These are phyloP conservation scores for Micrasema longulum DNA, from an alignment of 1,140 invertebrate genomes.

Conservation along the genomic window DNA sequence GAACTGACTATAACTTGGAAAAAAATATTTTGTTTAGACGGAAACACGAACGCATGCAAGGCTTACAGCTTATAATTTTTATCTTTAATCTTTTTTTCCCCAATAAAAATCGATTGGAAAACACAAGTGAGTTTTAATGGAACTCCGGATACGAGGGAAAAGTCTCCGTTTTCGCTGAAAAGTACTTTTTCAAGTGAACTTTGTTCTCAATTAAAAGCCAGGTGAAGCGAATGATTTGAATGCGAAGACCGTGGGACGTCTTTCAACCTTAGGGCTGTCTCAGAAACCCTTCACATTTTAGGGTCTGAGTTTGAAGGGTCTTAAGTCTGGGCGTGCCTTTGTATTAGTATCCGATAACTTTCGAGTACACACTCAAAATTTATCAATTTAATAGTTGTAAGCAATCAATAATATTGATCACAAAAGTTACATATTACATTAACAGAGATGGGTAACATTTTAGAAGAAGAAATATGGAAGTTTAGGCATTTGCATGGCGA, in stretches of 20 bases:
- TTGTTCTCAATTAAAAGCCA: constrained; percentile 1
- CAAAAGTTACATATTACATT: too few relatives aligned
- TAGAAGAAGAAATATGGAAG: too few relatives aligned
- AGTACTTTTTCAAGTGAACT: constrained; percentile 3
- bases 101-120: neutral
- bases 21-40: neutral
- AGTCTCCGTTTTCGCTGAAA: constrained; percentile 15
- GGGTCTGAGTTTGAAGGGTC: too few relatives aligned
- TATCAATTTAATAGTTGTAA: too few relatives aligned
- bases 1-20: neutral
- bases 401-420: too few relatives aligned
- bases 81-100: neutral
- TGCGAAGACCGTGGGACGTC: neutral
- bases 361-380: too few relatives aligned
- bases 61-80: neutral
- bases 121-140: neutral
- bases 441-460: too few relatives aligned
- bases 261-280: neutral
- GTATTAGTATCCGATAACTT: too few relatives aligned
- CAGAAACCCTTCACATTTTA: too few relatives aligned
- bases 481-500: too few relatives aligned
- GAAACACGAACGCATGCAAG: neutral
- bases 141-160: neutral
- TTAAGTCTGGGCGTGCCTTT: neutral
- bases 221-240: constrained; percentile 13